Base-by-base conservation (phyloP, 2,113 vertebrate genomes). In the Crypturellus undulatus region DNA sequence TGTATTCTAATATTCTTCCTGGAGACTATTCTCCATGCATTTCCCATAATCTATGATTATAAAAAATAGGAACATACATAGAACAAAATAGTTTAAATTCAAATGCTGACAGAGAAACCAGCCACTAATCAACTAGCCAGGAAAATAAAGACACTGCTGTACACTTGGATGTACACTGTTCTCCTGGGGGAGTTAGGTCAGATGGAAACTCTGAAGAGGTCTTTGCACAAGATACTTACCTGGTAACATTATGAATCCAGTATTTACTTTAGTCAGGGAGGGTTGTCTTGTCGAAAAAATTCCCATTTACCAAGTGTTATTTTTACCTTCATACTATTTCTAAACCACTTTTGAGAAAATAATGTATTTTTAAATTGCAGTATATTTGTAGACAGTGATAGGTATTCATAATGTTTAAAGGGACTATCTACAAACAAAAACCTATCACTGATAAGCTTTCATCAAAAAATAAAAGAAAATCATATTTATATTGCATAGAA, bases 261-360 rank as follows among this genome's bases (percentile, higher is more conserved):
- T 8, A 76, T 8, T 64, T 82, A 9, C 26, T 22, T 56, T 4
- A 51, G 15, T 16, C 1, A 16, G 54, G 22, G 1, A 1, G 1
- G 40, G 79, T 34, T 9, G 21, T 76, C 21, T 69, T 82, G 36
- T 69, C 64, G 81, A 17, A 58, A 6, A 62, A 6, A 15, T n/a
- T 52, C 68, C 19, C 67, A 9, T 91, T 58, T 49, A 52, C 47
- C 10, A 62, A 36, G 3, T 73, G 25, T 34, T 73, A 40, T 3
- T 73, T 92, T 73, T 69, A 32, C 21, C 8, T 59, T 6, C 10
- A 83, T 58, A 42, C 56, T 90, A 80, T 70, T 86, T 85, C 26
- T 67, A 56, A 90, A 22, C 3, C 3, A 19, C 2, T 59, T 77
- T 34, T 21, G 24, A 70, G 2, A 10, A 9, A 2, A 73, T 10